A percentile compares a stretch with the other conserved stretches of the same genome.
phyloP scores from a whole-genome alignment of 1,140 invertebrate species.

The Macrostomum lignano region DNA sequence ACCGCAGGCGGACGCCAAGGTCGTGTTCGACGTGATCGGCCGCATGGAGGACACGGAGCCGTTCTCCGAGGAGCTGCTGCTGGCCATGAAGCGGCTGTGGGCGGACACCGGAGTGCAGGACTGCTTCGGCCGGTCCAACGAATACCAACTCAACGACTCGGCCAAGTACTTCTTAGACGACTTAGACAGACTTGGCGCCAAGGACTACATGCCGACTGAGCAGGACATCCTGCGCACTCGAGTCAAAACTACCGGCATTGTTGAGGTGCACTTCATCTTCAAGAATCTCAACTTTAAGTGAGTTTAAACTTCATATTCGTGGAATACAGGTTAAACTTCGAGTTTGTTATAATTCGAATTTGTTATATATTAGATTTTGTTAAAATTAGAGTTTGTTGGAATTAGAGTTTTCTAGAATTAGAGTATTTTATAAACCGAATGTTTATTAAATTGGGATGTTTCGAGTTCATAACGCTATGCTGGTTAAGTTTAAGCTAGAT shows the following conservation, averaged over 20 bases:
- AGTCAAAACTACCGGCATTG: constrained; percentile 98
- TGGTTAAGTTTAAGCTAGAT: no score
- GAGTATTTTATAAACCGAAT: background rate
- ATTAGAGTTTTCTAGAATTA: no score
- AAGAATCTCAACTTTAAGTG: constrained; percentile 99
- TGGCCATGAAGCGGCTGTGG: constrained; percentile 90
- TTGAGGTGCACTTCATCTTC: constrained; percentile 97
- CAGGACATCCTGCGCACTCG: constrained; percentile 94
- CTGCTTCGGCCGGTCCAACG: constrained; percentile 48
- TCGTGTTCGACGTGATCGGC: constrained; percentile 95
- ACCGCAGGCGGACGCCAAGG: constrained; percentile 84
- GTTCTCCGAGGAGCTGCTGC: constrained; percentile 83
- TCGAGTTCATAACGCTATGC: no score
- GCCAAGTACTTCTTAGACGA: constrained; percentile 62
- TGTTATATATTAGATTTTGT: no score
- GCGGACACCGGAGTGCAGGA: constrained; percentile 54
- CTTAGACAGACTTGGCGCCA: constrained; percentile 74
- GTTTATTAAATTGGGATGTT: no score
- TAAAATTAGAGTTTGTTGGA: no score
- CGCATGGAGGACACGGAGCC: constrained; percentile 98
- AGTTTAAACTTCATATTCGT: no score
- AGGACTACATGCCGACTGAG: constrained; percentile 89
- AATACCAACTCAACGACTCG: constrained; percentile 82
- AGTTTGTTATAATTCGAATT: no score
- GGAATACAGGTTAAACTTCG: no score